phyloP scores from a whole-genome alignment of 2,113 vertebrate genomes.

The Embiotoca jacksoni region DNA sequence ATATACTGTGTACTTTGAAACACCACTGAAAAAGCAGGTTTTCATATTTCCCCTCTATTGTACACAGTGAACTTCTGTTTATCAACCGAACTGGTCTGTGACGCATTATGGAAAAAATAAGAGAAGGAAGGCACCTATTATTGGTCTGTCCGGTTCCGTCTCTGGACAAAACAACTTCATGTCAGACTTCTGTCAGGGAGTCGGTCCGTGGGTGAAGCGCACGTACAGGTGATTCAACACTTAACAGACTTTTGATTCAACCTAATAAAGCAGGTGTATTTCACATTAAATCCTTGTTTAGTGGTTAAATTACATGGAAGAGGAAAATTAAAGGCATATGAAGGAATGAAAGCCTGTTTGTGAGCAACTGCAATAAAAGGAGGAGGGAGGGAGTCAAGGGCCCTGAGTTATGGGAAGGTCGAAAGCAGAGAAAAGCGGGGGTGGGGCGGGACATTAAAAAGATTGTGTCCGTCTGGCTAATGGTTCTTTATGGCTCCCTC shows the following conservation, averaged over 20 bases:
- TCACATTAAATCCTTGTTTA: slow-evolving; percentile 31
- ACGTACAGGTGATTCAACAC: slow-evolving; percentile 13
- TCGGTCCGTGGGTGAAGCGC: background rate
- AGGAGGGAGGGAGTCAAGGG: slow-evolving; percentile 36
- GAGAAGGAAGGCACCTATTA: slow-evolving; percentile 38
- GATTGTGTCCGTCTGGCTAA: slow-evolving; percentile 82
- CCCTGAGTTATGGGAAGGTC: slow-evolving; percentile 75
- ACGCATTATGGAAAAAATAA: slow-evolving; percentile 32
- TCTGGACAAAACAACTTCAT: slow-evolving; percentile 1
- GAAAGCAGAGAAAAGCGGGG: slow-evolving; percentile 63
- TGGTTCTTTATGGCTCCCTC: slow-evolving; percentile 81
- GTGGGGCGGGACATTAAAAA: slow-evolving; percentile 79
- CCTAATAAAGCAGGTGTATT: slow-evolving; percentile 39
- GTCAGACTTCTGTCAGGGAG: background rate
- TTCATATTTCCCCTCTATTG: slow-evolving; percentile 13
- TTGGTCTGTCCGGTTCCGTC: slow-evolving; percentile 4
- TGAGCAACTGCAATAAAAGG: slow-evolving; percentile 46
- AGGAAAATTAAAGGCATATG: slow-evolving; percentile 45
- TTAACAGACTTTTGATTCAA: slow-evolving; percentile 29
- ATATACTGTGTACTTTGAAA: slow-evolving; percentile 10
- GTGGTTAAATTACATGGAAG: slow-evolving; percentile 17
- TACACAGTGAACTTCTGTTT: slow-evolving; percentile 34
- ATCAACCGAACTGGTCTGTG: slow-evolving; percentile 36
- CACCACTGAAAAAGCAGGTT: background rate
- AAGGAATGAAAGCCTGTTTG: slow-evolving; percentile 55